Percentiles rank a stretch among this genome's conserved stretches.
Evolutionary conservation across 2,113 vertebrate genomes (phyloP).

Genomic region (Brachypteracias leptosomus): DNA sequence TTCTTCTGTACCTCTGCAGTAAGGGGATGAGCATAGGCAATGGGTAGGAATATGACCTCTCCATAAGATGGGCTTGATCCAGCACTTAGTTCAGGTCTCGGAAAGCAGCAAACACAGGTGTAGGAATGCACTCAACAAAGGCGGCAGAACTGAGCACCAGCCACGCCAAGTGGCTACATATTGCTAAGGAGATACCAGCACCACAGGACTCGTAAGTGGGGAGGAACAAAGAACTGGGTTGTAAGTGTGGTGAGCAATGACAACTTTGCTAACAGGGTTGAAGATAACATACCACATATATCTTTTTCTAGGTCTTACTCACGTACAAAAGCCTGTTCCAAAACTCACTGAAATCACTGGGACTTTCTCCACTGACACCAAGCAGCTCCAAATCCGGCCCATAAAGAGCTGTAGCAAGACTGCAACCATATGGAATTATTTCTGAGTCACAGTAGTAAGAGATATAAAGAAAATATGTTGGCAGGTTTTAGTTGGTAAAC

Average conservation of each 20-base stretch:
- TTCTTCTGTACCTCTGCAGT: background rate
- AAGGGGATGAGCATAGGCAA: background rate
- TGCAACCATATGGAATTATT: constrained; percentile 48
- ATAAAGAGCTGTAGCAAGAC: background rate
- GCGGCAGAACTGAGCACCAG: background rate
- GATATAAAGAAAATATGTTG: constrained; percentile 35
- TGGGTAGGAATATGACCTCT: accelerated
- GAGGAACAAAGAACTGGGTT: background rate
- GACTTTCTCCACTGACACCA: background rate
- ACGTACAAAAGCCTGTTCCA: background rate
- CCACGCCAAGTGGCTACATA: accelerated
- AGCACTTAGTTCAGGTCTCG: background rate
- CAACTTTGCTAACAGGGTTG: background rate
- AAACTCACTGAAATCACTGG: background rate
- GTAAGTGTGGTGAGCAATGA: background rate
- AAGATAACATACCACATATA: background rate
- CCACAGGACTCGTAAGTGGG: background rate
- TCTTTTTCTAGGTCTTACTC: background rate
- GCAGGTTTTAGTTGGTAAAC: constrained; percentile 29
- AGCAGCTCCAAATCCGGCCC: background rate
- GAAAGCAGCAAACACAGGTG: background rate
- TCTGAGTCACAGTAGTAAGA: constrained; percentile 33
- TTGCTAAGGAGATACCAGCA: background rate
- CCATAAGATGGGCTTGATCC: background rate
- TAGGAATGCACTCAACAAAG: background rate